Evolutionary conservation across 2,888 invertebrate species (phyloP), one percentile per base, ranked within the genome.

Genomic region (Tromatobia lineatoria): DNA sequence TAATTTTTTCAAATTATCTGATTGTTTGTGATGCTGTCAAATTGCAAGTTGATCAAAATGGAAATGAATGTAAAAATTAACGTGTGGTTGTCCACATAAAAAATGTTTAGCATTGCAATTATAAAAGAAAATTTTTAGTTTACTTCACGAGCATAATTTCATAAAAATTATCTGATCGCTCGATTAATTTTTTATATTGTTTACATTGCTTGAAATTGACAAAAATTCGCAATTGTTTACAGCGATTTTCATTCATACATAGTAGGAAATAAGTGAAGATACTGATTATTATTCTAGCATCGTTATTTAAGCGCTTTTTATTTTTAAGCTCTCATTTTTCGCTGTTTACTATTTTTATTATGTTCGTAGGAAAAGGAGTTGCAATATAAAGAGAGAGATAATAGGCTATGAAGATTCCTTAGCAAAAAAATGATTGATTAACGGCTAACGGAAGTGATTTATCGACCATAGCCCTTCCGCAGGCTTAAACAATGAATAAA

Each of bases 401-500:
- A 59, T 25, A 59, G 18, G 61, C 61, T 15, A 18, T 61, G 34
- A 61, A n/a, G 34, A 18, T 18, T 66, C 2, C 23, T 4, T 50
- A 29, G 47, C 47, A 54, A 61, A 61, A 73, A 38, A 70, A 70
- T 38, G 34, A 47, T 76, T 29, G 38, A 42, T 57, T 18, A 47
- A 57, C 25, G 18, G 18, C 25, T 18, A 13, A 29, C 25, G 76
- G 67, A 67, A 57, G 76, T 42, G 67, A 76, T 67, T 76, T 45
- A 69, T 77, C 77, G 59, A 64, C 15, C 20, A 29, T 69, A 69
- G 77, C 29, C 67, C 69, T 76, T 77, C 69, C 77, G 42, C 15
- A 34, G 29, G 67, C 29, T 54, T 54, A 20, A 34, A 64, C 52
- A 73, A 61, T 38, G 61, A 73, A 45, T 8, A 25, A 34, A 61